Conservation (phyloP, 2,888 invertebrate species). For the Drosophila cracens region DNA sequence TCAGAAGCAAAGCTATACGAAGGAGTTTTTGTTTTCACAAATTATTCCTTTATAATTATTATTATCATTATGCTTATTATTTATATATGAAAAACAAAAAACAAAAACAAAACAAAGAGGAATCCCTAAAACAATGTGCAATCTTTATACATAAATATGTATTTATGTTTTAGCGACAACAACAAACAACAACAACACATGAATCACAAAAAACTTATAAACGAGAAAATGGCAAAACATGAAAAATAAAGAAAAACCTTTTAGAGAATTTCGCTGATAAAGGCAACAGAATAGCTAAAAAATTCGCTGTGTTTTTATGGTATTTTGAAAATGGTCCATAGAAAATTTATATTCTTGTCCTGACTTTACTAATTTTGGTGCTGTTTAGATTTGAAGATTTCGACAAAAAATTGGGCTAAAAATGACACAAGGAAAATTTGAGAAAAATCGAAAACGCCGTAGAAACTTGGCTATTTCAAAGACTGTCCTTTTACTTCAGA, state of each 20-base stretch:
- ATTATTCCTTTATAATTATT: slow-evolving; percentile 58
- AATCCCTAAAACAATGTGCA: slow-evolving; percentile 70
- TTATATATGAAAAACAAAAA: slow-evolving; percentile 54
- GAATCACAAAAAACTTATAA: slow-evolving; percentile 66
- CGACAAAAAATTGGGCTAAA: no score
- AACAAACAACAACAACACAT: slow-evolving; percentile 42
- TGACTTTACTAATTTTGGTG: neutral
- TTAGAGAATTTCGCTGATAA: slow-evolving; percentile 81
- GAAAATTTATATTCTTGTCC: neutral
- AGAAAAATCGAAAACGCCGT: no score
- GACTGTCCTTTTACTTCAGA: no score
- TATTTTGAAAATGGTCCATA: neutral
- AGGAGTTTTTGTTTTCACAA: slow-evolving; percentile 52
- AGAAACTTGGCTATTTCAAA: no score
- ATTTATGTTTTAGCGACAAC: slow-evolving; percentile 50
- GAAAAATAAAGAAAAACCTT: slow-evolving; percentile 76
- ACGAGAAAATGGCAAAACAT: slow-evolving; percentile 58
- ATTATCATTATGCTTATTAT: slow-evolving; percentile 62
- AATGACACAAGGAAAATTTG: no score
- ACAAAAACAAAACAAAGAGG: slow-evolving; percentile 38
- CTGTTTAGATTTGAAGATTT: neutral
- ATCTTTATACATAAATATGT: slow-evolving; percentile 64
- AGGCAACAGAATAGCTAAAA: slow-evolving; percentile 74
- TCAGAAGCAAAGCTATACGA: slow-evolving; percentile 54
- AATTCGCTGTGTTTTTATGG: slow-evolving; percentile 10